Base-by-base conservation (phyloP, 2,797 vertebrate genomes). In the Otolemur crassicaudatus region DNA sequence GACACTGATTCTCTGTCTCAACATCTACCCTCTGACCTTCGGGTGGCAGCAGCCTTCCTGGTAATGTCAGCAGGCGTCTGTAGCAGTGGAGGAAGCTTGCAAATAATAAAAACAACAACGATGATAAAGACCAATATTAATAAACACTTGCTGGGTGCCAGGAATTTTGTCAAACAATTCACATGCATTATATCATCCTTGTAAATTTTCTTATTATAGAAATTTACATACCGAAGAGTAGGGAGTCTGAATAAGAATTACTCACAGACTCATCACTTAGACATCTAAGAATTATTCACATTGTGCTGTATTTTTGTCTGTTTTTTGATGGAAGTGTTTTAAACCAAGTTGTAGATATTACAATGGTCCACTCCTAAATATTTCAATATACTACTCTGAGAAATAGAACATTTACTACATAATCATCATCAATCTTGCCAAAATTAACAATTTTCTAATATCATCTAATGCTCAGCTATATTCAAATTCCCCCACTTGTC, bases 81-180 rank as follows among this genome's bases (percentile, higher is more conserved):
- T 12, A 46, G 81, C 27, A 46, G 63, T 10, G 16, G 16, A 20
- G 5, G 76, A 40, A 75, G 49, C 69, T 86, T n/a, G 23, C 75
- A 87, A 76, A 65, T 34, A 58, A 79, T 49, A 75, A 89, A 89
- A 93, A 25, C 20, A 75, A 31, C 12, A 40, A 37, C 13, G 14
- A 25, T 31, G n/a, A n/a, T 27, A 81, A 60, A 93, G 84, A 75
- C n/a, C 60, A 63, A 76, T 46, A 76, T 14, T 72, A 80, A 81
- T 69, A 84, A 73, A 70, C 58, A n/a, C 79, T 88, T 92, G 29
- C 10, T 37, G 23, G 87, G 56, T 73, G 76, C 82, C 73, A 82
- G 77, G 40, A 67, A 91, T 88, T 85, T 65, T 80, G 46, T 40
- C 34, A 58, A 96, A 90, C 7, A 93, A 46, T 29, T 86, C 37